Base-by-base conservation (phyloP, 2,797 vertebrate genomes). In the Lutjanus argentimaculatus region DNA sequence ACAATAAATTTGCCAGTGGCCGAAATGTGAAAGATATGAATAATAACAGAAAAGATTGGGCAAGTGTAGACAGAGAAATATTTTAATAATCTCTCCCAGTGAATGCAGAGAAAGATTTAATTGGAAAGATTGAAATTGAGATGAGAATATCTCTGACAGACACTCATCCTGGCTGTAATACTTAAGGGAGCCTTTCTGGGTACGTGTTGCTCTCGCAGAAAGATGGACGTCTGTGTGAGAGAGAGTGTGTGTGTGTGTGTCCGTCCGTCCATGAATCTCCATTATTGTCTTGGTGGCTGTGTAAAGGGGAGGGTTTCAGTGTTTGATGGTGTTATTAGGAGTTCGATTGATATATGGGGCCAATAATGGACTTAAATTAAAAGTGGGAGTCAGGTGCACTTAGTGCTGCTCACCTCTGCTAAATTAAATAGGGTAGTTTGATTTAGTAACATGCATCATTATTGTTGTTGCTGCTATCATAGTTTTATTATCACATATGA, bases 331-430 rank as follows among this genome's bases (percentile, higher is more conserved):
- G 79, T 77, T 79, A 81, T 84, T 88, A 84, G 43, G 36, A 76
- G 67, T 70, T 63, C 8, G 16, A 22, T 77, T 86, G 83, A 89
- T 85, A 75, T 74, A 84, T 59, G 67, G 40, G 30, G 42, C 65
- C 49, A 72, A 72, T 90, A 87, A 89, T 81, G 59, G 57, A 42
- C 75, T 82, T 80, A 53, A 75, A 86, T 90, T 89, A 75, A 83
- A 82, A 67, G 52, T 48, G 59, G 42, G 62, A 56, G 40, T 65
- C 49, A 46, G 63, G 46, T 51, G 69, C 42, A 22, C 61, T 58
- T 58, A 64, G 22, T 79, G 77, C 70, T 72, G 59, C 49, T 78
- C 58, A 73, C 87, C 64, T 85, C 71, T 79, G 71, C 49, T 77
- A 22, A 81, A 81, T 82, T n/a, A 84, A 65, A 85, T 75, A 21